Percentiles rank a stretch among this genome's conserved stretches.
phyloP scores from a whole-genome alignment of 2,113 vertebrate genomes.

The Struthio camelus region DNA sequence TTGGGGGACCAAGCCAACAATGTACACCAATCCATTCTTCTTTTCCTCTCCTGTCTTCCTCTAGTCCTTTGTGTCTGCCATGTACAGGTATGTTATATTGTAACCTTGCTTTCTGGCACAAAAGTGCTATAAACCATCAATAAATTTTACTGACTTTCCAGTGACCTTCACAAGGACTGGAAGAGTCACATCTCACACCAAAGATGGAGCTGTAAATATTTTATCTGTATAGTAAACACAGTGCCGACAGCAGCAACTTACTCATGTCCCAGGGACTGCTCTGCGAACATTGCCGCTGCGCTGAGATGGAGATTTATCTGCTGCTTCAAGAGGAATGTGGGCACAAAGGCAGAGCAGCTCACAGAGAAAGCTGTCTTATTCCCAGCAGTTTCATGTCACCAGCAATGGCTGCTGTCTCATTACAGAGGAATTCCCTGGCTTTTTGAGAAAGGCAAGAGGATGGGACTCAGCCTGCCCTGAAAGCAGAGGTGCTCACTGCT shows the following conservation, averaged over 20 bases:
- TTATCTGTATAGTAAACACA: constrained; percentile 74
- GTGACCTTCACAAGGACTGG: constrained; percentile 65
- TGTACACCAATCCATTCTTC: not conserved
- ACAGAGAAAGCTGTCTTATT: not conserved
- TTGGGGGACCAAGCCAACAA: not conserved
- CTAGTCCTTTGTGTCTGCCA: not conserved
- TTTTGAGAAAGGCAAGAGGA: not conserved
- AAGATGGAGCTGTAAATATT: constrained; percentile 76
- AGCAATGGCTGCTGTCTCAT: not conserved
- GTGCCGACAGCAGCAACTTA: constrained; percentile 15
- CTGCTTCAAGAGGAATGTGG: constrained; percentile 23
- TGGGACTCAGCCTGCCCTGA: not conserved
- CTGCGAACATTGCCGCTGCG: not conserved
- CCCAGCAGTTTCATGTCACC: not conserved
- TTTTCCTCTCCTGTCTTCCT: not conserved
- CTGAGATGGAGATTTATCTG: constrained; percentile 60
- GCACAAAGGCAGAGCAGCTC: constrained; percentile 37
- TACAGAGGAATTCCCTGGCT: not conserved
- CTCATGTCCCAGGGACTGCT: not conserved
- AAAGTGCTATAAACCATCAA: constrained; percentile 46
- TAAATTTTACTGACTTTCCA: constrained; percentile 73
- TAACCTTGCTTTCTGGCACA: constrained; percentile 30
- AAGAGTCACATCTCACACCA: constrained; percentile 59
- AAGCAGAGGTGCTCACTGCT: not conserved
- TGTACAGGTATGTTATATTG: not conserved